A percentile compares a stretch with the other conserved stretches of the same genome.
phyloP scores from a whole-genome alignment of 2,113 vertebrate species.

The Heteronetta atricapilla region DNA sequence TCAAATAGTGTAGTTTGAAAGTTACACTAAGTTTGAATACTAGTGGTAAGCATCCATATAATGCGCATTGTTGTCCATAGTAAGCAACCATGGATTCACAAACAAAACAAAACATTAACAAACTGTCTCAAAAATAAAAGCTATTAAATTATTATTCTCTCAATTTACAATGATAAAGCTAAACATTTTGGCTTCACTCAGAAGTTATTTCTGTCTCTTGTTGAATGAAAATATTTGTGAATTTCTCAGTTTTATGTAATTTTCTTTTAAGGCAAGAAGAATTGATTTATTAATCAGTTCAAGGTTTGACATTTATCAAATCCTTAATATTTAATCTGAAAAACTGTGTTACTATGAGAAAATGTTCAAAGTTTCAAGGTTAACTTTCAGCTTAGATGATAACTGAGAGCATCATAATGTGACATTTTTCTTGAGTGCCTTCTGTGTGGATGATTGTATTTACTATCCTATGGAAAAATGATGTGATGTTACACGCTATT shows the following conservation, averaged over 20 bases:
- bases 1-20: not conserved
- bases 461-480: not conserved
- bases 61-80: accelerated
- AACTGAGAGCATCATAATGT: not conserved
- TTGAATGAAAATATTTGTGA: not conserved
- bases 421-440: constrained; percentile 10
- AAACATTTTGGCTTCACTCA: not conserved
- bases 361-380: constrained; percentile 21
- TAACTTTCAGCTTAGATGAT: constrained; percentile 11
- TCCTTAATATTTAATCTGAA: not conserved
- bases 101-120: not conserved
- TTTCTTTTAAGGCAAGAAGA: not conserved
- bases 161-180: not conserved
- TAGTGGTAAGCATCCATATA: not conserved
- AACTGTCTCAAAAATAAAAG: not conserved
- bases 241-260: not conserved
- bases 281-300: constrained; percentile 3
- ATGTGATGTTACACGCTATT: not conserved
- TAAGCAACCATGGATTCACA: not conserved
- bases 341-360: not conserved
- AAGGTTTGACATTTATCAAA: not conserved
- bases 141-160: not conserved
- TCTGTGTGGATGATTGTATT: constrained; percentile 17
- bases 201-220: not conserved
- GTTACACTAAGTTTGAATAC: not conserved